Percentiles rank a stretch among this genome's conserved stretches.
phyloP scores from a whole-genome alignment of 2,797 vertebrate species.

The Pachyuromys duprasi region DNA sequence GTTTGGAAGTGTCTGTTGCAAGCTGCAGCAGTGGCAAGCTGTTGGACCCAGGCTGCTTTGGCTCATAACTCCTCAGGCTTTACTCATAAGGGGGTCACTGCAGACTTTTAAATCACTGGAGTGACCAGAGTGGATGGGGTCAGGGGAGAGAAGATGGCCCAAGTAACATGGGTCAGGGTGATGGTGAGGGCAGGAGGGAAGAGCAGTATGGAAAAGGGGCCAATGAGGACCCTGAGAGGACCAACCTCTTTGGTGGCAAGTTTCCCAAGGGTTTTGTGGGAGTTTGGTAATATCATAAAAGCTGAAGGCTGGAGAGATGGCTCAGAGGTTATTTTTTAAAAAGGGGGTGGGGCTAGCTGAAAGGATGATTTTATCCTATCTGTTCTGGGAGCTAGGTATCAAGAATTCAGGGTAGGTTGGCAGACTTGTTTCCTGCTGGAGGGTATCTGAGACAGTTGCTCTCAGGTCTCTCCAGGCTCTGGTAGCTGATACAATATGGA shows the following conservation, averaged over 20 bases:
- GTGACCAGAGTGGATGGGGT: not conserved
- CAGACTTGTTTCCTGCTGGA: not conserved
- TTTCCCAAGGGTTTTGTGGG: not conserved
- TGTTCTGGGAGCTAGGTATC: not conserved
- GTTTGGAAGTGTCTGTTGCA: not conserved
- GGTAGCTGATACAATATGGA: not conserved
- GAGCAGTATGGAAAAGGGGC: not conserved
- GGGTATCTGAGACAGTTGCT: not conserved
- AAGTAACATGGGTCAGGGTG: not conserved
- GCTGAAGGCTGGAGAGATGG: not conserved
- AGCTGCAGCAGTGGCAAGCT: rapidly evolving
- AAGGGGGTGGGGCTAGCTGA: too few relatives aligned
- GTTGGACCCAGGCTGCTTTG: rapidly evolving
- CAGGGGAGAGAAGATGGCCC: not conserved
- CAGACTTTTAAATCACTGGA: not conserved
- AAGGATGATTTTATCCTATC: not conserved
- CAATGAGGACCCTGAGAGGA: not conserved
- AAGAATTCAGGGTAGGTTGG: not conserved
- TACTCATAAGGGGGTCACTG: not conserved
- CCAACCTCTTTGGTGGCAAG: not conserved
- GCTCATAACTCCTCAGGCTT: not conserved
- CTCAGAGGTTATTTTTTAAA: too few relatives aligned
- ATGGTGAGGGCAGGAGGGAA: not conserved
- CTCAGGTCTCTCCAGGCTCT: not conserved
- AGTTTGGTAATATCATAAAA: not conserved